These are phyloP conservation scores for Pseudochromis fuscus DNA, from an alignment of 2,797 vertebrate genomes.

Conservation along the genomic window DNA sequence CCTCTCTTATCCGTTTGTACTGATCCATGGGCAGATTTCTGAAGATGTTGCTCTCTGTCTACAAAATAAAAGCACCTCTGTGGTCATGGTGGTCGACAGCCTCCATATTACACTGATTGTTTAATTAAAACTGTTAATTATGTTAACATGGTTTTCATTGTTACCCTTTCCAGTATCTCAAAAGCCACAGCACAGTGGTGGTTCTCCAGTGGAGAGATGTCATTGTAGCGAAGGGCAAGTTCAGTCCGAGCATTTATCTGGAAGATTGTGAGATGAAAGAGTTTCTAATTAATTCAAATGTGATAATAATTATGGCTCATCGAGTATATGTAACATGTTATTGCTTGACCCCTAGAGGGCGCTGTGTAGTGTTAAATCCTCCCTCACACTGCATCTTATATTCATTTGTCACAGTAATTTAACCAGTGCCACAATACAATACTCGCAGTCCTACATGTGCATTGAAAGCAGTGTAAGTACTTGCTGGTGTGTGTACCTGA, in stretches of 20 bases:
- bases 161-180: slow-evolving; percentile 86
- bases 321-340: too few relatives aligned
- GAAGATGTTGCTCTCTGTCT: slow-evolving; percentile 88
- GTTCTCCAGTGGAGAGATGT: slow-evolving; percentile 88
- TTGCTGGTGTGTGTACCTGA: slow-evolving; percentile 71
- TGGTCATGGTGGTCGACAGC: background rate
- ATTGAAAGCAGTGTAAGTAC: too few relatives aligned
- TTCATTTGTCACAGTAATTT: background rate
- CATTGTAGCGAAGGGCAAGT: slow-evolving; percentile 86
- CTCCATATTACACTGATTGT: background rate
- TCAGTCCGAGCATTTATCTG: slow-evolving; percentile 88
- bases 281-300: background rate
- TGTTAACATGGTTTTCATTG: background rate
- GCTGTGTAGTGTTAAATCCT: too few relatives aligned
- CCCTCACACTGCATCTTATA: background rate
- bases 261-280: slow-evolving; percentile 19
- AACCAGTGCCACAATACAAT: background rate
- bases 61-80: slow-evolving; percentile 26
- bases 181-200: slow-evolving; percentile 88
- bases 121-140: background rate
- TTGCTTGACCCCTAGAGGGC: too few relatives aligned
- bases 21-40: slow-evolving; percentile 84
- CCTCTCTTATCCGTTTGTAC: slow-evolving; percentile 86
- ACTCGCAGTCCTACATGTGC: background rate
- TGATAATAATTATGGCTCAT: too few relatives aligned